Conservation (phyloP, 2,797 vertebrate species). For the Crossoptilon crossoptilon region DNA sequence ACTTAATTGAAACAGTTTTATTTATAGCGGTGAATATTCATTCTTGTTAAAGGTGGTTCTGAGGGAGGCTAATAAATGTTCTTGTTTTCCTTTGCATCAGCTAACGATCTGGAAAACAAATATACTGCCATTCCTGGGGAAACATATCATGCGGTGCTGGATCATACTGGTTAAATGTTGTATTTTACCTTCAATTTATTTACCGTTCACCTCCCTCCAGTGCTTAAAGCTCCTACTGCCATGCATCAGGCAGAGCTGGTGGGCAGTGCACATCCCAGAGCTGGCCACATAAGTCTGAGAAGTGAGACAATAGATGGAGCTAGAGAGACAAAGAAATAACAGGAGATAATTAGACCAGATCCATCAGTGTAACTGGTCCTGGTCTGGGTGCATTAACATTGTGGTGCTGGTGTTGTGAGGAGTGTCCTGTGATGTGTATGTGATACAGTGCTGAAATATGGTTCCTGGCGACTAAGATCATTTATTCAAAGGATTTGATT, state of each 20-base stretch:
- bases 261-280: background rate
- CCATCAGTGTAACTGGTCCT: background rate
- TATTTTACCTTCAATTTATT: constrained; percentile 48
- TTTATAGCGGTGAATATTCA: constrained; percentile 66
- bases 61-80: constrained; percentile 62
- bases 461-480: background rate
- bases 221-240: background rate
- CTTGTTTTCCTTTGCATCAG: constrained; percentile 39
- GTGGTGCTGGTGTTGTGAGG: background rate
- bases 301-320: constrained; percentile 56
- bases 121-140: constrained; percentile 26
- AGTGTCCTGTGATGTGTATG: background rate
- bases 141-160: background rate
- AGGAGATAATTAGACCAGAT: background rate
- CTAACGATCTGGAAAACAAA: constrained; percentile 64
- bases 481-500: background rate
- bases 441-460: background rate
- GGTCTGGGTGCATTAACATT: background rate
- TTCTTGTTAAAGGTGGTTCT: constrained; percentile 64
- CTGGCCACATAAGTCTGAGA: background rate
- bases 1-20: constrained; percentile 67
- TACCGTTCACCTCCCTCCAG: background rate
- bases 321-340: constrained; percentile 57
- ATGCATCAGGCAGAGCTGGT: background rate
- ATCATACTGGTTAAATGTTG: background rate